Base-by-base conservation (phyloP, 2,113 vertebrate genomes). In the Rhinoderma darwinii region DNA sequence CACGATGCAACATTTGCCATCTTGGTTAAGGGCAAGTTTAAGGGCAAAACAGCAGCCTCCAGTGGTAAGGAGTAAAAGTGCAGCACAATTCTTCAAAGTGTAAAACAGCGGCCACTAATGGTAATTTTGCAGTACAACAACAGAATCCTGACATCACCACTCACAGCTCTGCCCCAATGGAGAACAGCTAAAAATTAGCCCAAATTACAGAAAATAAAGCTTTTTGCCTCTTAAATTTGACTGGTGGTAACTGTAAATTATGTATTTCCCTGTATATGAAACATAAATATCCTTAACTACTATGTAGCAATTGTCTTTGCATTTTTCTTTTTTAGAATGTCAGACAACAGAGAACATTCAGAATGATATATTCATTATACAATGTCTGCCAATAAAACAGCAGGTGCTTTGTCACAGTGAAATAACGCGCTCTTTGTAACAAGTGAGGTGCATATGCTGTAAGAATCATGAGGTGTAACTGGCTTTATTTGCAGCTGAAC, bases 321-420 rank as follows among this genome's bases (percentile, higher is more conserved):
- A 25, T 72, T 4, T 72, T 70, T 35, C 66, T 70, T 22, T 72
- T 41, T 41, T 0, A 72, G 2, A 70, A 25, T 72, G 35, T 72
- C 68, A 41, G 35, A 10, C 6, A 41, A 43, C 17, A 75, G 41
- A 27, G 77, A 59, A 80, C 51, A 56, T 35, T 80, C 22, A 59
- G 12, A 74, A 84, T 56, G 32, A 84, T 50, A 73, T 51, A 73
- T 68, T 74, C 47, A 39, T 84, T 56, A 72, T 68, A 39, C 20
- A 56, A 73, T 73, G 14, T 15, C 50, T 73, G 66, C 82, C 82
- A 73, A 73, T 51, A 56, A 50, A 84, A 50, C 82, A 84, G 82
- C 82, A 84, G 47, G 82, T 41, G 32, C 47, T 54, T 56, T 73
- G 66, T 84, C 68, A 74, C 27, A 84, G 47, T 84, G 68, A 54